Base-by-base conservation (phyloP, 2,888 invertebrate species). In the Meiosimyza platycephala region DNA sequence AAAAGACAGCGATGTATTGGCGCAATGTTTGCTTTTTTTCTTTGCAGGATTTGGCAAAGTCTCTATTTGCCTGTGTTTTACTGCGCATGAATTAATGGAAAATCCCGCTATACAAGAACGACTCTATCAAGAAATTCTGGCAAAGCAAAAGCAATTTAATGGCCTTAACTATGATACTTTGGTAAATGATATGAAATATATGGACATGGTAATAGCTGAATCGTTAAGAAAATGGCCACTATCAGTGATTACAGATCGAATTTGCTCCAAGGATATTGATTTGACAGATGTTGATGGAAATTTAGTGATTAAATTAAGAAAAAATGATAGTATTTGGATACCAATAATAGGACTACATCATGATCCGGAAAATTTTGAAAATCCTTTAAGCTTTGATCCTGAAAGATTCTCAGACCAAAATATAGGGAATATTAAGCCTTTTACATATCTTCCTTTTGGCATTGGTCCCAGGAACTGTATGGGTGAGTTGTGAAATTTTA, bases 401-500 rank as follows among this genome's bases (percentile, higher is more conserved):
- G 87, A 90, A 78, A 81, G 91, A 3, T 91, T 91, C 78, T 89
- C 86, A 1, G 88, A 89, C 0, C 88, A 90, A 60, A 90, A 90
- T 75, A 90, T 89, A 75, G 80, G 84, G 3, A 85, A 85, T 4
- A 83, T 88, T 9, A 81, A 84, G 55, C 85, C 87, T 0, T 87
- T 86, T 57, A 82, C 87, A 0, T 90, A 89, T 78, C 76, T 89
- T 74, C 90, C 91, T 0, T 91, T 91, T 71, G 91, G 90, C 6
- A 74, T 85, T 0, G 92, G 92, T 9, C 91, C 91, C 0, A 88
- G 91, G 75, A 90, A 88, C 79, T 92, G 92, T 76, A 90, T 92
- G 62, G 92, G 90, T 86, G 72, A 77, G 76, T 40, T 40, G 40
- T 40, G 40, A 40, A 13, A 50, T 11, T 9, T 40, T 2, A 40